Base-by-base conservation (phyloP, 2,113 vertebrate genomes). In the Pseudonaja textilis region DNA sequence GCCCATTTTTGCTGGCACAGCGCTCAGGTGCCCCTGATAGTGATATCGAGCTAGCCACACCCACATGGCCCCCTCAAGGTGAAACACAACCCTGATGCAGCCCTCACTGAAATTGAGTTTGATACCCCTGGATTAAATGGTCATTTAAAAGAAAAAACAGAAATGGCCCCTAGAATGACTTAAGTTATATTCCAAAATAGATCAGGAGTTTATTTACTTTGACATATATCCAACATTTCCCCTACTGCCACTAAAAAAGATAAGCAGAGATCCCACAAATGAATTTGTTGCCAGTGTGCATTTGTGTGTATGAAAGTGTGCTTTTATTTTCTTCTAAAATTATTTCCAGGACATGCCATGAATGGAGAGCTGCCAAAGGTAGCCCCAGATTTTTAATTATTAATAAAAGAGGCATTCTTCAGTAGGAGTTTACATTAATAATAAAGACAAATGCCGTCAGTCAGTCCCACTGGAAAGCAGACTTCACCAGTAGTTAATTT, bases 381-480 rank as follows among this genome's bases (percentile, higher is more conserved):
- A 93, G 94, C 81, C n/a, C 85, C 92, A 74, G 23, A 89, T 94
- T 95, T 69, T 89, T 94, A 90, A 85, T 1, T 25, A 26, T 87
- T 96, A 96, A 93, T 88, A 95, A 95, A 95, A 93, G 29, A 94
- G 55, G 18, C 55, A 89, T 93, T 94, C 50, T 94, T 95, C 54
- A 93, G 29, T 91, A 91, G 1, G 7, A 4, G 29, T 95, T 92
- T 93, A 91, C 90, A 91, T 92, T 92, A 93, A 95, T 96, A 93
- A 94, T 95, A 91, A 95, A 95, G 94, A 95, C 45, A 95, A 95
- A 96, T 86, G 93, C 85, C 92, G 89, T 85, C 85, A 87, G 91
- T 50, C 91, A 94, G 34, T 94, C 91, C 16, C 54, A 25, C 23
- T 93, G 94, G 93, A 95, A 93, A 54, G 89, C 93, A 91, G 22